phyloP scores from a whole-genome alignment of 2,113 vertebrate species.

The Cricetomys ansorgei region DNA sequence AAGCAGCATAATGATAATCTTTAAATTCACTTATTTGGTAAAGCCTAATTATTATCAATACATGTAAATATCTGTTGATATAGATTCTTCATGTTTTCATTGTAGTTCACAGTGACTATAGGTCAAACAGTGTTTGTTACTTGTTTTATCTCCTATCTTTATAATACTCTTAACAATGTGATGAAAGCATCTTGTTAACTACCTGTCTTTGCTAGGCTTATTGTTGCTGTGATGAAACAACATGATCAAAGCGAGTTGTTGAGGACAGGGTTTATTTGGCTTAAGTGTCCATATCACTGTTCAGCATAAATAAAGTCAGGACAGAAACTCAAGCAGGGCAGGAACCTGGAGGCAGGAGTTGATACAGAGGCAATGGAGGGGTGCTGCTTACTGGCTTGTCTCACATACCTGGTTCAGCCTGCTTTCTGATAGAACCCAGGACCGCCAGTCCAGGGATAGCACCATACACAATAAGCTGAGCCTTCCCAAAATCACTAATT shows the following conservation, averaged over 20 bases:
- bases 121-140: neutral
- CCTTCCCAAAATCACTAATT: neutral
- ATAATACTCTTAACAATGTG: neutral
- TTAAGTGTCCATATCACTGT: no score
- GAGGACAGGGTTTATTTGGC: neutral
- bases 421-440: neutral
- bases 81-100: neutral
- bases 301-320: neutral
- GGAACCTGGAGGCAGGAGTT: neutral
- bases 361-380: neutral
- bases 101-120: neutral
- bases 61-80: neutral
- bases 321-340: neutral
- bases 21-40: neutral
- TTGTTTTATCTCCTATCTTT: neutral
- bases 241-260: neutral
- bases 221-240: neutral
- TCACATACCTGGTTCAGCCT: rapidly evolving
- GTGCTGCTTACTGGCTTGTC: neutral
- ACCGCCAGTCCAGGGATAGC: rapidly evolving
- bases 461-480: neutral
- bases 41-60: neutral
- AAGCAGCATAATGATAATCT: neutral
- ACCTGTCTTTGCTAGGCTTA: neutral
- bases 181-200: neutral